These are phyloP conservation scores for Drosophila willistoni DNA, from an alignment of 1,140 invertebrate species.

Conservation along the genomic window DNA sequence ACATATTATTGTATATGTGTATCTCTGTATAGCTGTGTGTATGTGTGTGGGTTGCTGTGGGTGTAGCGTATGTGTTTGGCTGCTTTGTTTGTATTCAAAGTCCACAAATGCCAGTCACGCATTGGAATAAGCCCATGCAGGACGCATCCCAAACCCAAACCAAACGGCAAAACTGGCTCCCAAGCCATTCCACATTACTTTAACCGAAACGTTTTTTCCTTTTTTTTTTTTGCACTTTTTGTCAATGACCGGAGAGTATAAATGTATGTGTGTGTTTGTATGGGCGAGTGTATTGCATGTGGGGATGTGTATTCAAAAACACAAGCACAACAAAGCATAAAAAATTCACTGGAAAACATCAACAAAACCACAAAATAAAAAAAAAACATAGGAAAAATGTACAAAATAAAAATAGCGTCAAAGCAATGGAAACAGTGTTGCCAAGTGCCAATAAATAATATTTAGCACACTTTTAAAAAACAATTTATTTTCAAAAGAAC, in stretches of 20 bases:
- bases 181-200: neutral
- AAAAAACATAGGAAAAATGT: constrained; percentile 48
- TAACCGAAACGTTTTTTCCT: constrained; percentile 28
- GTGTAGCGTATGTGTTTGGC: constrained; percentile 29
- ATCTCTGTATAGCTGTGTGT: constrained; percentile 10
- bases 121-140: constrained; percentile 74
- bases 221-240: constrained; percentile 54
- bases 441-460: constrained; percentile 70
- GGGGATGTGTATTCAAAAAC: constrained; percentile 39
- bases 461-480: constrained; percentile 46
- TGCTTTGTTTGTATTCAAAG: constrained; percentile 79
- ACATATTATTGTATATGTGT: constrained; percentile 21
- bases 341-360: constrained; percentile 62
- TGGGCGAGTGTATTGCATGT: constrained; percentile 27
- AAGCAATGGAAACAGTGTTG: constrained; percentile 67
- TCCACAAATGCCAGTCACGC: constrained; percentile 78
- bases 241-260: constrained; percentile 15
- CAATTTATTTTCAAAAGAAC: neutral
- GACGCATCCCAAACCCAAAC: constrained; percentile 39
- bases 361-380: constrained; percentile 38
- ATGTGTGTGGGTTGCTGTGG: neutral
- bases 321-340: constrained; percentile 68
- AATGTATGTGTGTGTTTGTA: constrained; percentile 15
- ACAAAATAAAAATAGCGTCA: constrained; percentile 47
- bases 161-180: constrained; percentile 31